Evolutionary conservation across 2,113 vertebrate species (phyloP), one percentile per base, ranked within the genome.

Genomic region (Heteronetta atricapilla): DNA sequence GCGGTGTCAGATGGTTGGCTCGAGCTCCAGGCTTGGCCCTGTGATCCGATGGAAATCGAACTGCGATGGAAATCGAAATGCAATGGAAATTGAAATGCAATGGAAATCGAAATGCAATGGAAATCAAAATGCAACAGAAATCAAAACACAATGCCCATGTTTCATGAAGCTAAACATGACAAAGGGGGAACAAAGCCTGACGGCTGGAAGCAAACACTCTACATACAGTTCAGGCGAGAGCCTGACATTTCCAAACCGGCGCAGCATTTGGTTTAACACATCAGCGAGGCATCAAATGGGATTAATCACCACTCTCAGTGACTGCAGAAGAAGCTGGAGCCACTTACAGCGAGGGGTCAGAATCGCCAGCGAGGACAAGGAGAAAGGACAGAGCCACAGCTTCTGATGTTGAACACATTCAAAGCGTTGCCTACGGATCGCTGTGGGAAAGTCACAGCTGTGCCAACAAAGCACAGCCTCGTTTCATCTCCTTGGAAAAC

Each of bases 181-280:
- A 64, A 44, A 42, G 42, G 46, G 46, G 66, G 93, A 53, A 58
- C 8, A 73, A 72, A 60, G 82, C 77, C 86, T 64, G 48, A 66
- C 38, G 52, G 70, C 18, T 1, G 2, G 50, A 52, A 55, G 9
- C 25, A 56, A 75, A 59, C 77, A 55, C 33, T 78, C 86, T 86
- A 66, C 80, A 26, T 82, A 70, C 0, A 0, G 73, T 50, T 84
- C 69, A 53, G 82, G 58, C 56, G n/a, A 15, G 78, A 72, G 52
- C 40, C 60, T 94, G 93, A 12, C 66, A 1, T 64, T 68, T 42
- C 75, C 50, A 33, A 55, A 76, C 10, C 48, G 55, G 22, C 7
- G 0, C 7, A 1, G 80, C 9, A 12, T 38, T 69, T 22, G 7
- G 7, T 17, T 53, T 67, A 21, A 6, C 53, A 5, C 76, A 15